Evolutionary conservation across 2,797 vertebrate species (phyloP), one percentile per base, ranked within the genome.

Genomic region (Parotocinclus haroldoi): DNA sequence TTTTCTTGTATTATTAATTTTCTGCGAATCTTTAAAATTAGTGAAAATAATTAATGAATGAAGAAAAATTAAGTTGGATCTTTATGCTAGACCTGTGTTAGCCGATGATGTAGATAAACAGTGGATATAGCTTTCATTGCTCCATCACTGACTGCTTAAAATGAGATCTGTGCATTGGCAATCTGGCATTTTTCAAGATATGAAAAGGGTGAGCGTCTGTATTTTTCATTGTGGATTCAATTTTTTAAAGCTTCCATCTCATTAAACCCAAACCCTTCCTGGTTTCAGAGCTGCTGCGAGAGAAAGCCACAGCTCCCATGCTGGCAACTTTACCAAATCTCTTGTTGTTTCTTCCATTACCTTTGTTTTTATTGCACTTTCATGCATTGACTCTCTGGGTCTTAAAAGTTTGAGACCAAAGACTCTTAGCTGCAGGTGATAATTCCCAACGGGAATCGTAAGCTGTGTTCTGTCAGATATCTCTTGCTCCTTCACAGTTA

Each of bases 301-400:
- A 17, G 61, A 58, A 70, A 58, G 68, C 48, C 46, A 12, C 48
- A 51, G 54, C 49, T 58, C 38, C 68, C 68, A 63, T 49, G 54
- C 68, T 58, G 69, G 59, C 69, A 65, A 62, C 42, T 65, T 65
- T 59, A 71, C 62, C 69, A 46, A 54, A 58, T 51, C 61, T 64
- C 61, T 58, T 64, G 68, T 64, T 64, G 68, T 71, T 66, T 51
- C 45, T 52, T 44, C 57, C 68, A 58, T 74, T 63, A 58, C 67
- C 63, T 4, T 58, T 50, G 63, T 63, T 65, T 63, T 66, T 70
- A 46, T 58, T 58, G 49, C 11, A 1, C 36, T 67, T 51, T 68
- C 49, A 16, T 65, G 51, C 54, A 12, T 56, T 51, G 51, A 13
- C 49, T 49, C 64, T 58, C 11, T 17, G 40, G 57, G 36, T 58